Evolutionary conservation across 2,797 vertebrate species (phyloP), one percentile per base, ranked within the genome.

Genomic region (Kryptopterus vitreolus): DNA sequence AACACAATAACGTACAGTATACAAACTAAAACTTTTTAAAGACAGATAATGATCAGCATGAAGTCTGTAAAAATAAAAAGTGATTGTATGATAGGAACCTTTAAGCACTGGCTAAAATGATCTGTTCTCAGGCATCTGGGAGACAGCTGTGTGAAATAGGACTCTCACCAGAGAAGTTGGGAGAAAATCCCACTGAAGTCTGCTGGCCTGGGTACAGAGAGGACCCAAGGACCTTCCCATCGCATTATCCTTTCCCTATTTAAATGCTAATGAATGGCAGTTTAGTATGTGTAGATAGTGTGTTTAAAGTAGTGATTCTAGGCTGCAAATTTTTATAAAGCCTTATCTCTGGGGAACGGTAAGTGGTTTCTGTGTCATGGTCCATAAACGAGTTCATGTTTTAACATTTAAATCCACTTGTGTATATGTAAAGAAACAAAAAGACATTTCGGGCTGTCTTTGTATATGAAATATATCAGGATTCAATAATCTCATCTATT

Each of bases 221-320:
- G 88, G 87, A 90, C 89, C 85, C 87, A 92, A 89, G 92, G 26
- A 83, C 87, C 77, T 66, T 88, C 90, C 85, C 89, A 85, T 55
- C 4, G 81, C 77, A 83, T 91, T 92, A 93, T 92, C 91, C 91
- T 91, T 93, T 93, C 91, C 87, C 91, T 78, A 93, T 94, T 93
- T 94, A 93, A 93, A 93, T 94, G 92, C 92, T 93, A 94, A 94
- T 93, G 92, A 92, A 92, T 59, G 48, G 79, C 80, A 89, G 85
- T 86, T 50, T 29, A 26, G 3, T 29, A 5, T 68, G 38, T 43
- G 38, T 43, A 43, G 38, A 35, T 68, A 46, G 65, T 63, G 6
- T 48, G 15, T 9, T 16, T 48, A 69, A 69, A 52, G 48, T 52
- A 53, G 48, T 53, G 26, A 2, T 52, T 71, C 11, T 18, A 53